Base-by-base conservation (phyloP, 2,888 invertebrate genomes). In the Myathropa florea region DNA sequence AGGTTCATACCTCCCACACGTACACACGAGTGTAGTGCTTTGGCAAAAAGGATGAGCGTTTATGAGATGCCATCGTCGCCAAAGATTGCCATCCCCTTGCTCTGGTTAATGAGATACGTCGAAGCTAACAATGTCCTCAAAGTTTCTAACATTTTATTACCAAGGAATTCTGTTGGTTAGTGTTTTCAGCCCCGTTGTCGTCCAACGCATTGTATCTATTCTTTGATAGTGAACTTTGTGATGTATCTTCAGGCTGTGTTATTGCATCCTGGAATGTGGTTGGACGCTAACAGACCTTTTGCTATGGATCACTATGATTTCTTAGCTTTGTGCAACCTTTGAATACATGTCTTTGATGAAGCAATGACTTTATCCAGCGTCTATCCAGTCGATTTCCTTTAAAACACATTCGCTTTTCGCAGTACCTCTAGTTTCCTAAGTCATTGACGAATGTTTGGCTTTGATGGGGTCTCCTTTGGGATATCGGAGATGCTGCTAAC, bases 71-170 rank as follows among this genome's bases (percentile, higher is more conserved):
- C 24, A 24, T 26, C 46, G 46, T 46, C 26, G 65, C 24, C 60
- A 60, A 60, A 28, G 60, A 60, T 26, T 60, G 24, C 12, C 60
- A 28, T 60, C 26, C 26, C 65, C 28, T 65, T 46, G 46, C 28
- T 2, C 2, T 26, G 65, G 65, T 65, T 65, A 65, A 65, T 65
- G 65, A 65, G 65, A 65, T 53, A 53, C 46, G 53, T 53, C 65
- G 46, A 65, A 65, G 65, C 28, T 26, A 65, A 46, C 46, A 46
- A 53, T 68, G 4, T 60, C 18, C 60, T 26, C 26, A 60, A 60
- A 60, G 60, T 28, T 60, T 60, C 18, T 6, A 60, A 26, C 26
- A 28, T 28, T 60, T 60, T 60, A 28, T 9, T n/a, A 14, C 60
- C 60, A 28, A 60, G 9, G 60, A 60, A 60, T 60, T 26, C 60